phyloP scores from a whole-genome alignment of 2,888 invertebrate species.

The Plebejus anna region DNA sequence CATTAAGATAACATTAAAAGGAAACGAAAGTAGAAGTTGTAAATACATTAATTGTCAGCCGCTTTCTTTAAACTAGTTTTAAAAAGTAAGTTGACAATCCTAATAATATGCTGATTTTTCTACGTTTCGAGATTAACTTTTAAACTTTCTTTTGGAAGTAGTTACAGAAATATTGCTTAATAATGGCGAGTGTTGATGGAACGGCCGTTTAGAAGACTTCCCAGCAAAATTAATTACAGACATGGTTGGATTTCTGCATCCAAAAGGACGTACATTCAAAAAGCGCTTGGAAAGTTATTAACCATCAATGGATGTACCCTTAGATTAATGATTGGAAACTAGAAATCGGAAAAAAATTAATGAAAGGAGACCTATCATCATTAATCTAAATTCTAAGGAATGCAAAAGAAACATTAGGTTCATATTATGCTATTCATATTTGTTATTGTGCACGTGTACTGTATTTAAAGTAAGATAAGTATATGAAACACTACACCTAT shows the following conservation, averaged over 20 bases:
- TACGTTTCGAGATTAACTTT: not conserved
- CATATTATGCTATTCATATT: not conserved
- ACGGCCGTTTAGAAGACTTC: not conserved
- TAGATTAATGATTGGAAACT: too few species aligned
- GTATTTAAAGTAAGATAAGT: constrained; percentile 2
- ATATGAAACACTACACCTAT: not conserved
- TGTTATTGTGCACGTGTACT: not conserved
- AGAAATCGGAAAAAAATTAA: too few species aligned
- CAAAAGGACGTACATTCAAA: not conserved
- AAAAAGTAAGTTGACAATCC: constrained; percentile 1
- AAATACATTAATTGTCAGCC: constrained; percentile 27
- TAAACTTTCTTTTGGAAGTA: too few species aligned
- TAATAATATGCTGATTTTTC: not conserved
- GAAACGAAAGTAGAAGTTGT: constrained; percentile 47
- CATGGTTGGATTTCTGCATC: not conserved
- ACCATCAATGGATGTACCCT: too few species aligned
- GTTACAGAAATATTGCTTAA: too few species aligned
- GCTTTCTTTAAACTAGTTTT: constrained; percentile 15
- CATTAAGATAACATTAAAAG: constrained; percentile 53
- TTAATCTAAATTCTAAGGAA: not conserved
- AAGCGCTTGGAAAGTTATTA: too few species aligned
- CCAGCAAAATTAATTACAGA: not conserved
- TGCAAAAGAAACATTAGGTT: not conserved
- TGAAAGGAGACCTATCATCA: too few species aligned
- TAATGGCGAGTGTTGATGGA: not conserved